Conservation (phyloP, 2,113 vertebrate species). For the Ctenomys sociabilis region DNA sequence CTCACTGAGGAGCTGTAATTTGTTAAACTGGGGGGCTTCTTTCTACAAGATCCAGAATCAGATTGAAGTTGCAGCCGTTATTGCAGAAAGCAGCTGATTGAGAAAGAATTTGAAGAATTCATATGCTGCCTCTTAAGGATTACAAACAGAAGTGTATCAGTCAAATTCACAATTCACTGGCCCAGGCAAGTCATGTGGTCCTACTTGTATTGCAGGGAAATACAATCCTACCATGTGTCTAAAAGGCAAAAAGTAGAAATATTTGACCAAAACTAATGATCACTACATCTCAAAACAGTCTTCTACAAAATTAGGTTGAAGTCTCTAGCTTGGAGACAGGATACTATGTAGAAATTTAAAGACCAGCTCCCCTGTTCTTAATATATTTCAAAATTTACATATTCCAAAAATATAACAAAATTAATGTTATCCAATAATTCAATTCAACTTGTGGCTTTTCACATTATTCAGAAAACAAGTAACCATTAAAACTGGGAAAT, state of each 20-base stretch:
- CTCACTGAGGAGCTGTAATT: background rate
- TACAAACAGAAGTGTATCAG: background rate
- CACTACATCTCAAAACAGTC: background rate
- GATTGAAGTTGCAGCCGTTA: background rate
- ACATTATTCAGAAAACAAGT: background rate
- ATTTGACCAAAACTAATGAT: background rate
- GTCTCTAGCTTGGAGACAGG: background rate
- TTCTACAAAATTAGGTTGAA: background rate
- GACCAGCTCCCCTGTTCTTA: background rate
- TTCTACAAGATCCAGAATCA: background rate
- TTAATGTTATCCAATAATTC: background rate
- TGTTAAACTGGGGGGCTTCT: background rate
- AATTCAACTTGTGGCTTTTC: background rate
- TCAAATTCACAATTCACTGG: background rate
- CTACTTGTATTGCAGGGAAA: background rate
- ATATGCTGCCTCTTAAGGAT: background rate
- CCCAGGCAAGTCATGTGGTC: background rate
- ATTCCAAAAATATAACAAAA: slow-evolving; percentile 24
- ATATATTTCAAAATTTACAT: background rate
- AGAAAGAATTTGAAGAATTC: slow-evolving; percentile 18
- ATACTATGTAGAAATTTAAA: background rate
- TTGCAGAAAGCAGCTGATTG: background rate
- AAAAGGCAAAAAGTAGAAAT: background rate
- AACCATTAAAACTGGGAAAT: background rate
- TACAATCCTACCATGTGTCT: background rate